Evolutionary conservation across 2,888 invertebrate species (phyloP), one percentile per base, ranked within the genome.

Genomic region (Amiota minor): DNA sequence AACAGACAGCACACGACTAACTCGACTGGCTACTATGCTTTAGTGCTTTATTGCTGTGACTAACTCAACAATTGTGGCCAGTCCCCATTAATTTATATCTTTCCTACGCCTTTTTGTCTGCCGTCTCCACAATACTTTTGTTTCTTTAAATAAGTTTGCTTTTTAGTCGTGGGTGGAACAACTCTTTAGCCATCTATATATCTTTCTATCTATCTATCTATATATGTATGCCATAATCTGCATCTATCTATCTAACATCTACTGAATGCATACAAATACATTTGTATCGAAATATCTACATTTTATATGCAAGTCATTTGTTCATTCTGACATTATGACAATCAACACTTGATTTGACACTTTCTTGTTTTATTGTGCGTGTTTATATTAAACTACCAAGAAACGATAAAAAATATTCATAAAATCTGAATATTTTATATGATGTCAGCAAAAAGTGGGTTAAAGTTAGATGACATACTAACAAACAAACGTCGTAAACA

Each of bases 301-400:
- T 35, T 35, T 35, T 6, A 35, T 35, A 35, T 35, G 35, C 35
- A 35, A 6, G 35, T 35, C 35, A 35, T 35, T 35, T 35, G 35
- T 49, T 49, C 65, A 65, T 65, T 65, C 8, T 68, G 67, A 50
- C 67, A 68, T 68, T 68, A 68, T 68, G 67, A 68, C 67, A 68
- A 53, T 68, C 35, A 50, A 53, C 67, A 68, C 67, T 68, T 68
- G 67, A 68, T 53, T 68, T 68, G 67, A 68, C 67, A 68, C 14
- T 53, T 53, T 9, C 12, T n/a, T 11, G 59, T 59, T 16, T 35
- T 16, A n/a, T 53, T 49, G 49, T 65, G 65, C 67, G 50, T 68
- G 67, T 68, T 68, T 68, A 68, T n/a, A 35, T 23, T 53, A 67
- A 23, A 23, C 18, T n/a, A n/a, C n/a, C n/a, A n/a, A n/a, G 9